Evolutionary conservation across 2,113 vertebrate species (phyloP).

Genomic region (Cromileptes altivelis): DNA sequence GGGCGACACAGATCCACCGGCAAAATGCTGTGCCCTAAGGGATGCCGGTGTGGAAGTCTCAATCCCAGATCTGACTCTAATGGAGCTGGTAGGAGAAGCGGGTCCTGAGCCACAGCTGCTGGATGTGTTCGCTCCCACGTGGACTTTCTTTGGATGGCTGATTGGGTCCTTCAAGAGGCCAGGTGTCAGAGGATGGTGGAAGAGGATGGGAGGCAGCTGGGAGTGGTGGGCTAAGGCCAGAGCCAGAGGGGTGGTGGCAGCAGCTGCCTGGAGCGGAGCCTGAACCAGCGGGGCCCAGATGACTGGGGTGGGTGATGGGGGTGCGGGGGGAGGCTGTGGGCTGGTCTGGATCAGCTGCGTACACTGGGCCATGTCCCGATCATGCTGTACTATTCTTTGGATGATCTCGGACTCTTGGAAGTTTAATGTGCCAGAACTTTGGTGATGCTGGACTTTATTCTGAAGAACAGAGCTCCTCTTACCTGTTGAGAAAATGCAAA

Average conservation of each 20-base stretch:
- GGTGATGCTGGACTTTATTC: constrained; percentile 97
- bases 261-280: constrained; percentile 94
- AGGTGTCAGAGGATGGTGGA: constrained; percentile 87
- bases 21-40: constrained; percentile 69
- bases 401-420: constrained; percentile 98
- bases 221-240: constrained; percentile 95
- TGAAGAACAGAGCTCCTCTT: constrained; percentile 97
- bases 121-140: constrained; percentile 65
- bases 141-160: constrained; percentile 83
- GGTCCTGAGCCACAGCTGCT: constrained; percentile 65
- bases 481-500: constrained; percentile 82
- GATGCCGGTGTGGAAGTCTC: constrained; percentile 76
- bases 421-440: constrained; percentile 95
- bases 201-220: constrained; percentile 90
- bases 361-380: constrained; percentile 97
- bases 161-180: constrained; percentile 83
- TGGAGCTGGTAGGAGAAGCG: constrained; percentile 71
- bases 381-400: constrained; percentile 98
- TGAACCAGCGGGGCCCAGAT: constrained; percentile 98
- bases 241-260: constrained; percentile 94
- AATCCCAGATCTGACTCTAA: constrained; percentile 71
- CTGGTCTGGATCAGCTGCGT: constrained; percentile 89
- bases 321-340: constrained; percentile 65
- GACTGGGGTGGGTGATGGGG: constrained; percentile 87
- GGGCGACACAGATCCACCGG: constrained; percentile 38